These are phyloP conservation scores for Drosophila subquinaria DNA, from an alignment of 2,888 invertebrate species.

Conservation along the genomic window DNA sequence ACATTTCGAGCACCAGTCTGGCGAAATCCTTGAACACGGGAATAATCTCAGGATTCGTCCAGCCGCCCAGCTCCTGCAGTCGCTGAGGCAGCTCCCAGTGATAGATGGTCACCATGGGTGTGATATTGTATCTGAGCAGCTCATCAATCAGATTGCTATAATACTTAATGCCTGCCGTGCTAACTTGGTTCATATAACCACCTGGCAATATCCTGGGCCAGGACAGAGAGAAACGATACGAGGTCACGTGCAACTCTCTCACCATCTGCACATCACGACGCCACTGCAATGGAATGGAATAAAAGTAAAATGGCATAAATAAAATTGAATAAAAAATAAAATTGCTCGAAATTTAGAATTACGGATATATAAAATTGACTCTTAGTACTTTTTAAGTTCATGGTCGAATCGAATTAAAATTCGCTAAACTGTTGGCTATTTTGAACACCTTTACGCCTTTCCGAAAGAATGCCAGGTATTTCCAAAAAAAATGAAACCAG, in stretches of 20 bases:
- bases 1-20: constrained; percentile 87
- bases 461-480: constrained; percentile 51
- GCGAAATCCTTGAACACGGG: constrained; percentile 89
- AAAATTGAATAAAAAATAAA: too few species aligned
- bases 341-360: too few species aligned
- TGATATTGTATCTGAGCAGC: constrained; percentile 88
- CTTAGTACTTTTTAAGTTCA: neutral
- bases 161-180: constrained; percentile 90
- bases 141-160: constrained; percentile 92
- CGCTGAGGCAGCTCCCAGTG: constrained; percentile 90
- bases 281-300: constrained; percentile 77
- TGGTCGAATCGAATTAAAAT: neutral
- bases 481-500: constrained; percentile 31
- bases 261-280: constrained; percentile 89
- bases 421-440: neutral
- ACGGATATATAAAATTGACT: too few species aligned
- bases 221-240: constrained; percentile 91
- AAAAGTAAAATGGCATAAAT: neutral
- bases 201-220: constrained; percentile 92
- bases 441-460: neutral
- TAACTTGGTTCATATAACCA: constrained; percentile 89
- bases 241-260: constrained; percentile 88
- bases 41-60: constrained; percentile 89
- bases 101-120: constrained; percentile 90
- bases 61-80: constrained; percentile 89